Evolutionary conservation across 2,888 invertebrate species (phyloP).

Genomic region (Mylabris sibirica): DNA sequence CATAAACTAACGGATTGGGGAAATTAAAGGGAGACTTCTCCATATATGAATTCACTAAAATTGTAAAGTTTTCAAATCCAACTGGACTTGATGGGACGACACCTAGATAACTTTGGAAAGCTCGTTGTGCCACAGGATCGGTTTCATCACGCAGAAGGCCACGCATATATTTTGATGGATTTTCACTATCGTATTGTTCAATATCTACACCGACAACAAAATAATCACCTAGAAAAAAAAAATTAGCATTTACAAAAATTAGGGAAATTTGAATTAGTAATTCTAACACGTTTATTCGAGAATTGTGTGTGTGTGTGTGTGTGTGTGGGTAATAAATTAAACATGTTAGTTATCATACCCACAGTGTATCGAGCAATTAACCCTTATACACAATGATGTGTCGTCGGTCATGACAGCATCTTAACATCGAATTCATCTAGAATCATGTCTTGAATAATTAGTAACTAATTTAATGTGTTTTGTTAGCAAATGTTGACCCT

Average conservation of each 20-base stretch:
- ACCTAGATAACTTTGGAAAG: conserved; percentile 83
- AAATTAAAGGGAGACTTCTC: conserved; percentile 88
- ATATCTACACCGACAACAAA: conserved; percentile 92
- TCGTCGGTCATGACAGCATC: conserved; percentile 2
- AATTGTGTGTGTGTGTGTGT: background rate
- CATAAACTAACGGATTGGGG: conserved; percentile 76
- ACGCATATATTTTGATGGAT: conserved; percentile 81
- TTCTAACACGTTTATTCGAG: background rate
- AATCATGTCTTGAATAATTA: conserved; percentile 15
- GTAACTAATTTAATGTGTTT: background rate
- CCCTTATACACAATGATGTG: background rate
- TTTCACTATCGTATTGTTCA: conserved; percentile 81
- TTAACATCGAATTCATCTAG: background rate
- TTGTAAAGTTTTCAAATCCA: conserved; percentile 76
- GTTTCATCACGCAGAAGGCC: conserved; percentile 74
- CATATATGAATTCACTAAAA: conserved; percentile 81
- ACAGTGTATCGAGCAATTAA: background rate
- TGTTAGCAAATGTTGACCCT: background rate
- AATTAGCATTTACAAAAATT: background rate
- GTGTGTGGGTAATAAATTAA: conserved; percentile 12
- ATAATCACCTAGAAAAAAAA: conserved; percentile 77
- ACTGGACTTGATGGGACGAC: conserved; percentile 80
- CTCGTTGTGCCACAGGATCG: conserved; percentile 69
- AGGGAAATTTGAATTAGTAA: background rate
- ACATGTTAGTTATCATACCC: background rate